phyloP scores from a whole-genome alignment of 2,113 vertebrate species.

The Oceanodroma tethys region DNA sequence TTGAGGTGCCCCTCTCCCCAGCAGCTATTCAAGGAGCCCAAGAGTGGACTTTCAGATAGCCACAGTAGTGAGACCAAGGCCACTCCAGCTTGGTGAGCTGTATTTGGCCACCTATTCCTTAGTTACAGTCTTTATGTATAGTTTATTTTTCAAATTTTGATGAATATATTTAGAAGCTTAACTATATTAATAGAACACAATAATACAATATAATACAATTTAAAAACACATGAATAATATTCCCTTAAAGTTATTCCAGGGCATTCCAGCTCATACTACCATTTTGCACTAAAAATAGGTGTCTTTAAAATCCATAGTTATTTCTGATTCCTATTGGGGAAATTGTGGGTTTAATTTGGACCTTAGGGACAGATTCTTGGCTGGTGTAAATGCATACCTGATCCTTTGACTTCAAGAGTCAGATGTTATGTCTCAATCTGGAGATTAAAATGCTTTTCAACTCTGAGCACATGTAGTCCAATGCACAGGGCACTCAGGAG shows the following conservation, averaged over 20 bases:
- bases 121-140: not conserved
- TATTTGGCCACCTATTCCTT: not conserved
- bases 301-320: not conserved
- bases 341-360: not conserved
- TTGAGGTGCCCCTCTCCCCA: rapidly evolving
- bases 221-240: not conserved
- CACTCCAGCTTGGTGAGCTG: not conserved
- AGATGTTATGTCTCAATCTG: not conserved
- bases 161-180: not conserved
- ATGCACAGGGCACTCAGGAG: not conserved
- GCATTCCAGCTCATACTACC: not conserved
- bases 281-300: not conserved
- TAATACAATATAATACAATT: not conserved
- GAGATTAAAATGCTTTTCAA: not conserved
- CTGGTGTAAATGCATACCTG: not conserved
- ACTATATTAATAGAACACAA: not conserved
- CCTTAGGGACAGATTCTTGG: not conserved
- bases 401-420: not conserved
- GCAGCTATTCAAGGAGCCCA: not conserved
- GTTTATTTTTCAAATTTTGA: not conserved
- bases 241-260: not conserved
- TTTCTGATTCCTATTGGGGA: not conserved
- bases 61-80: not conserved
- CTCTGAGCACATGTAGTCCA: not conserved
- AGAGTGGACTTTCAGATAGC: not conserved